Evolutionary conservation across 1,140 invertebrate genomes (phyloP).

Genomic region (Drosophila parvula): DNA sequence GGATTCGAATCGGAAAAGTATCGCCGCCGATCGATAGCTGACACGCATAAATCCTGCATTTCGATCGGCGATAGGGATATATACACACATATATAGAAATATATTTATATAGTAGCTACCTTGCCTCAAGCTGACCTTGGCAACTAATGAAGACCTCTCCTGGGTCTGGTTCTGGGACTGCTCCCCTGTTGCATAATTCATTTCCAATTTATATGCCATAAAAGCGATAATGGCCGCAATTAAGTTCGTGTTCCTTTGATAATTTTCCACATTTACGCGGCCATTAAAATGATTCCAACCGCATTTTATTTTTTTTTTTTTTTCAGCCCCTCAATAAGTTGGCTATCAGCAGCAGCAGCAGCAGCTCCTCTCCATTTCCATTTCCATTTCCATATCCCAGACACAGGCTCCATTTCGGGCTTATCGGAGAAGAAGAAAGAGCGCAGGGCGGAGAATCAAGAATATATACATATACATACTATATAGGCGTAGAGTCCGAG

Average conservation of each 20-base stretch:
- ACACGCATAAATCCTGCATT: conserved; percentile 30
- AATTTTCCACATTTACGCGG: conserved; percentile 80
- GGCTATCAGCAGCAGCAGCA: conserved; percentile 44
- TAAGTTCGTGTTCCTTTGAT: conserved; percentile 82
- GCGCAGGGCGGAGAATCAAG: too few species aligned
- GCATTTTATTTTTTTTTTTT: conserved; percentile 64
- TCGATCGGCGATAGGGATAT: conserved; percentile 11
- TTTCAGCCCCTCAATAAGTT: conserved; percentile 45
- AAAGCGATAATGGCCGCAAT: conserved; percentile 79
- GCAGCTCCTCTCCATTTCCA: conserved; percentile 66
- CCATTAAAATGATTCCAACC: conserved; percentile 77
- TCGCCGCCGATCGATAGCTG: conserved; percentile 27
- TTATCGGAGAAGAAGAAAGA: conserved; percentile 48
- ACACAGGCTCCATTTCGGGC: conserved; percentile 22
- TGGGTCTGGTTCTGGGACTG: background rate
- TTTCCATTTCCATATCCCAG: background rate
- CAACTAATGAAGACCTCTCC: conserved; percentile 64
- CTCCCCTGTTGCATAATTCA: conserved; percentile 72
- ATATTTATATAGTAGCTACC: background rate
- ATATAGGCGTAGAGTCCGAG: background rate
- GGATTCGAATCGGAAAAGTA: conserved; percentile 16
- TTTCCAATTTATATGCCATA: conserved; percentile 79
- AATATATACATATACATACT: too few species aligned
- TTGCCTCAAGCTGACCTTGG: conserved; percentile 44
- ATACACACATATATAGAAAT: background rate